These are phyloP conservation scores for Trachurus trachurus DNA, from an alignment of 2,797 vertebrate species.

Conservation along the genomic window DNA sequence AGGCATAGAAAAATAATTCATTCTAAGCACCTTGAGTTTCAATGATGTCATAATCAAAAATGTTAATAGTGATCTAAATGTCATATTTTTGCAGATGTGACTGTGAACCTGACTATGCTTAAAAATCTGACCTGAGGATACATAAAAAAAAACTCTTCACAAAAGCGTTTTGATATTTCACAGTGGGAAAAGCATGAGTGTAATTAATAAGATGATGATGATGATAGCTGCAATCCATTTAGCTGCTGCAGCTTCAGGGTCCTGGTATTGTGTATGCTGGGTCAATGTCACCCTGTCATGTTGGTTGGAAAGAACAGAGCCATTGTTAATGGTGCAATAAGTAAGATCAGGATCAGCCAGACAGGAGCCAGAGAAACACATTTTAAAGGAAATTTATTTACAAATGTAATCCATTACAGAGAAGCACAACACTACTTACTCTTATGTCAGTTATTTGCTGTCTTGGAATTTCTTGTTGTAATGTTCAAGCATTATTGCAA, in stretches of 20 bases:
- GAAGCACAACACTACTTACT: conserved; percentile 9
- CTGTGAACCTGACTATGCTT: no score
- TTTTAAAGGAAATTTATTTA: conserved; percentile 61
- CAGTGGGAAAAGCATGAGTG: no score
- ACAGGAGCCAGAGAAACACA: background rate
- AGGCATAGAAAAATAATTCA: background rate
- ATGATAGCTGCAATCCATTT: no score
- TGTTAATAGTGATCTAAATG: background rate
- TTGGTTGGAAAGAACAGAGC: background rate
- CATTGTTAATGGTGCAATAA: background rate
- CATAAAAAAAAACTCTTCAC: no score
- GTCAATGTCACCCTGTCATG: background rate
- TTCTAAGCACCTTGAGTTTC: background rate
- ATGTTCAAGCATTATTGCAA: conserved; percentile 9
- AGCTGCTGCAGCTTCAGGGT: no score
- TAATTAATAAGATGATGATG: no score
- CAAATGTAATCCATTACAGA: conserved; percentile 32
- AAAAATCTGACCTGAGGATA: no score
- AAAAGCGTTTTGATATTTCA: no score
- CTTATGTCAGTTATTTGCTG: background rate
- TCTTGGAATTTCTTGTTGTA: background rate
- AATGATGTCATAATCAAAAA: background rate
- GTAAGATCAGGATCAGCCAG: background rate
- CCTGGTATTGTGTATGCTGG: no score
- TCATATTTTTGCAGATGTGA: no score